Conservation (phyloP, 2,113 vertebrate species). For the Pseudonaja textilis region DNA sequence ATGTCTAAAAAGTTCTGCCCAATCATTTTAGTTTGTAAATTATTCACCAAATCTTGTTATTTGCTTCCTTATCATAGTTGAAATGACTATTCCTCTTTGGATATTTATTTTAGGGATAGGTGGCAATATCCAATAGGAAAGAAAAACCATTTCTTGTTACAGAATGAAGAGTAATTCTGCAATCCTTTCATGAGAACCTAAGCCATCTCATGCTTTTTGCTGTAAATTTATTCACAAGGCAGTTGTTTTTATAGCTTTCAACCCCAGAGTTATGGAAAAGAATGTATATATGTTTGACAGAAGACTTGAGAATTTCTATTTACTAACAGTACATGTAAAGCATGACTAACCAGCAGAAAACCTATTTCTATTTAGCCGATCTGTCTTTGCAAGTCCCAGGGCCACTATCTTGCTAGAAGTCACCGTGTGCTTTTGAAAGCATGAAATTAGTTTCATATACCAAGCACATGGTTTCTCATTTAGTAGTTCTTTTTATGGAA, state of each 20-base stretch:
- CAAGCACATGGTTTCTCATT: slow-evolving; percentile 79
- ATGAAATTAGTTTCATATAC: slow-evolving; percentile 86
- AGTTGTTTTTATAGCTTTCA: slow-evolving; percentile 69
- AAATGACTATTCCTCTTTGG: slow-evolving; percentile 11
- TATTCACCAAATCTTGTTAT: slow-evolving; percentile 48
- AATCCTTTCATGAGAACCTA: slow-evolving; percentile 59
- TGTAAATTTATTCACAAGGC: slow-evolving; percentile 71
- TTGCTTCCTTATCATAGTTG: slow-evolving; percentile 24
- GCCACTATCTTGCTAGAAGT: slow-evolving; percentile 79
- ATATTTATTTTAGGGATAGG: not conserved
- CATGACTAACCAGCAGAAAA: slow-evolving; percentile 74
- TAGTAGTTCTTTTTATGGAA: slow-evolving; percentile 79
- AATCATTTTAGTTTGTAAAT: slow-evolving; percentile 44
- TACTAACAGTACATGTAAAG: slow-evolving; percentile 73
- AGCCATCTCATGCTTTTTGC: slow-evolving; percentile 59
- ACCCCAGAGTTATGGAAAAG: slow-evolving; percentile 70
- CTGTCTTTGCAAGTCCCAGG: slow-evolving; percentile 79
- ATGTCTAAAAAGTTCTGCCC: not conserved
- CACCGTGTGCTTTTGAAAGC: slow-evolving; percentile 84
- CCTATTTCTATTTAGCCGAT: slow-evolving; percentile 74
- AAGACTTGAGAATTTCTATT: slow-evolving; percentile 74
- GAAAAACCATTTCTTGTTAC: slow-evolving; percentile 41
- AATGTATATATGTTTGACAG: slow-evolving; percentile 72
- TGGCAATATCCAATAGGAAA: slow-evolving; percentile 29
- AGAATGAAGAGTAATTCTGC: slow-evolving; percentile 48